Evolutionary conservation across 2,888 invertebrate species (phyloP).

Genomic region (Alloscopus bannaensis): DNA sequence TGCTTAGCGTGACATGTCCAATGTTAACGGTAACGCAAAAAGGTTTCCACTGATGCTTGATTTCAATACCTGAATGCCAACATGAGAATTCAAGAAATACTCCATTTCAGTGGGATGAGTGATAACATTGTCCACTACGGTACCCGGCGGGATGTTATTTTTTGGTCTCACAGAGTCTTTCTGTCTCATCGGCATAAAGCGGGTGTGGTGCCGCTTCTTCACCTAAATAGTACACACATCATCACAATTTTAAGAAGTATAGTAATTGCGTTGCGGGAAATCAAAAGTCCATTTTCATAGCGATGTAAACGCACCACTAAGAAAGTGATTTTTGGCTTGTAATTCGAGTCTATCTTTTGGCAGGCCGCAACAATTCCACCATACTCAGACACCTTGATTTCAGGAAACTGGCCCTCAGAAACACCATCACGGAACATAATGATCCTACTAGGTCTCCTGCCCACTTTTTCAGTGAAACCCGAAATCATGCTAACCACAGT

Average conservation of each 20-base stretch:
- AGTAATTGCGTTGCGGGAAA: background rate
- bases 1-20: constrained; percentile 26
- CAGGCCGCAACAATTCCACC: constrained; percentile 77
- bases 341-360: constrained; percentile 76
- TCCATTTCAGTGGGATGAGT: constrained; percentile 78
- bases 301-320: constrained; percentile 76
- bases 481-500: constrained; percentile 56
- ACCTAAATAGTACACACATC: no score
- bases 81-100: constrained; percentile 78
- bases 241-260: background rate
- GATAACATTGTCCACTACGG: constrained; percentile 77
- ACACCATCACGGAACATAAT: constrained; percentile 75
- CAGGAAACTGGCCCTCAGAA: constrained; percentile 75
- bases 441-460: constrained; percentile 73
- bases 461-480: constrained; percentile 44
- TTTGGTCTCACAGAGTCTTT: constrained; percentile 76
- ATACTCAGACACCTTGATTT: constrained; percentile 73
- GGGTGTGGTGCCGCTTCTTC: constrained; percentile 80
- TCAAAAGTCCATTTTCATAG: background rate
- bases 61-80: constrained; percentile 76
- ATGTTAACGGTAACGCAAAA: background rate
- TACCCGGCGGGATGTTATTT: constrained; percentile 77
- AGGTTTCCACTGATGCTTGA: background rate
- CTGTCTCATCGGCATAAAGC: constrained; percentile 76
- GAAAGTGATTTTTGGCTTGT: constrained; percentile 80